Evolutionary conservation across 2,888 invertebrate species (phyloP), one percentile per base, ranked within the genome.

Genomic region (Drosophila subquinaria): DNA sequence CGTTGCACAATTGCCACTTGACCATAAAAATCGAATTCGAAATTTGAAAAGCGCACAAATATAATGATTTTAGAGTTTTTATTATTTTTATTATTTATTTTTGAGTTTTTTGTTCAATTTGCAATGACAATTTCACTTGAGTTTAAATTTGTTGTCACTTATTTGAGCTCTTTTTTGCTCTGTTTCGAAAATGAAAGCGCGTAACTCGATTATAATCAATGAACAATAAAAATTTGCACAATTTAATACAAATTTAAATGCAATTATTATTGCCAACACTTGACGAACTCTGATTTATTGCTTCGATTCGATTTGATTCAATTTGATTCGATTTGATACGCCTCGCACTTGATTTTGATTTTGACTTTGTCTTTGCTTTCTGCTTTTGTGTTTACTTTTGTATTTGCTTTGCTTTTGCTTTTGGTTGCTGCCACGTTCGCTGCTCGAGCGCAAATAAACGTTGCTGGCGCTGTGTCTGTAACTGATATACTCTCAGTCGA

Each of bases 391-490:
- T 61, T 68, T 48, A 20, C 23, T 61, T 61, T 68, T 60, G 38
- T 13, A 23, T 40, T 55, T 56, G 56, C 40, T 57, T 47, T 59
- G 48, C 15, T 13, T 59, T 48, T 55, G 72, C 70, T 74, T 81
- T 79, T 86, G 73, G 60, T 52, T 87, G 91, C 89, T 91, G 88
- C 89, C 90, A 90, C 91, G 90, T 91, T 91, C 92, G 87, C 81
- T 90, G 92, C 81, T 91, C 88, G 89, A 91, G 90, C 92, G 91
- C 90, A 92, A 91, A 91, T 91, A 91, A 91, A 90, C 89, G 88
- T 85, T 85, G 82, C 82, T 79, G 74, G 65, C 76, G 70, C 71
- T 74, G 77, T 82, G 89, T 62, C 82, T 83, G 88, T 83, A 82
- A 87, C 90, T 91, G 91, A 91, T 90, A 90, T 90, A 90, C 79